Evolutionary conservation across 2,113 vertebrate genomes (phyloP), one percentile per base, ranked within the genome.

Genomic region (Microcebus murinus): DNA sequence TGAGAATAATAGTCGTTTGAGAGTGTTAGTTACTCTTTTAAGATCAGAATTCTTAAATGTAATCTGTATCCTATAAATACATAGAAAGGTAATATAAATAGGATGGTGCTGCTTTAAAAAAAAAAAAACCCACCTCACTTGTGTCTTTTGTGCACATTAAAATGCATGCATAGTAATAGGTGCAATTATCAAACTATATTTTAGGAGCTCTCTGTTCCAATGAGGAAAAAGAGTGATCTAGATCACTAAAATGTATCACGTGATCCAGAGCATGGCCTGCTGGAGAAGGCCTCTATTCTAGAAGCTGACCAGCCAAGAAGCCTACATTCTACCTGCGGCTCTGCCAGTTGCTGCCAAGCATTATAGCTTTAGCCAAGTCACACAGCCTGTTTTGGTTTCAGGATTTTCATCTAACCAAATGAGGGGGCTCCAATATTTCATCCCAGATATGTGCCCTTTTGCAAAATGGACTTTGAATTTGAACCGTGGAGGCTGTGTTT

Each of bases 31-130:
- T 86, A 88, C 82, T 90, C 76, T 82, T 95, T 89, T 86, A 71
- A 92, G 86, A 94, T 95, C 79, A 91, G 79, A 94, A 81, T 65
- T 80, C 87, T 96, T 84, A 55, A 91, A 95, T 87, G n/a, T 93
- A 95, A 94, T 95, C 79, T 39, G 63, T 77, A 91, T 50, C 76
- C 97, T 96, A 92, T 97, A 95, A 97, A 97, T 98, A 96, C 89
- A 74, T 23, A 9, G 31, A 36, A 94, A 61, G 74, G 89, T 68
- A 80, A 36, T 92, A 97, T 91, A 97, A 97, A 97, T 91, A 97
- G 93, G 88, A 87, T 20, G 31, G 61, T 70, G 11, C 63, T 1
- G 2, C 77, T 92, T 63, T 42, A 42, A 74, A 74, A 50, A 77
- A 89, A 79, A 82, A 57, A 50, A 42, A 63, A 65, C 29, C 3